Conservation (phyloP, 1,140 invertebrate genomes). For the Drosophila tristis region DNA sequence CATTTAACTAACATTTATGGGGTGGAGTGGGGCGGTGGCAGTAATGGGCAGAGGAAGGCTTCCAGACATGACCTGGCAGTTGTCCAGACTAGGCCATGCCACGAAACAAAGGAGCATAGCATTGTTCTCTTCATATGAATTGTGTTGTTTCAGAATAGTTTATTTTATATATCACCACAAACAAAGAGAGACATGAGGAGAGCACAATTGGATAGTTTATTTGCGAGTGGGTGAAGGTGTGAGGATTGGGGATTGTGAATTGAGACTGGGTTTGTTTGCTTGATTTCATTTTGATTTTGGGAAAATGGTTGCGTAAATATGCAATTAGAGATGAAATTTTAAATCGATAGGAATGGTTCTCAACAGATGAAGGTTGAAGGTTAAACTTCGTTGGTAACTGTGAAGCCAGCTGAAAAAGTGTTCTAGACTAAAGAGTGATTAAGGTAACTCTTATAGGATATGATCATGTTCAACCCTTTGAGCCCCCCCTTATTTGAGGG, state of each 20-base stretch:
- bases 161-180: conserved; percentile 67
- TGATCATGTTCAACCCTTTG: too few relatives aligned
- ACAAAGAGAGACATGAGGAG: conserved; percentile 19
- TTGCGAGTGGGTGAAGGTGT: not conserved
- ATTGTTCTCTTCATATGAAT: conserved; percentile 49
- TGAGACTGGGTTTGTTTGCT: conserved; percentile 8
- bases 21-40: not conserved
- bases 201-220: conserved; percentile 8
- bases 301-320: conserved; percentile 65
- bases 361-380: too few relatives aligned
- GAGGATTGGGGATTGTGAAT: conserved; percentile 16
- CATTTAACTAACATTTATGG: conserved; percentile 72
- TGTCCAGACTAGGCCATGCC: conserved; percentile 20
- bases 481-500: too few relatives aligned
- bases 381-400: too few relatives aligned
- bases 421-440: too few relatives aligned
- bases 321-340: conserved; percentile 51
- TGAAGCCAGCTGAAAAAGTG: too few relatives aligned
- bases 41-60: not conserved
- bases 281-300: conserved; percentile 59
- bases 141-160: conserved; percentile 69
- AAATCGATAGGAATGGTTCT: too few relatives aligned
- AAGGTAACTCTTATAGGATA: too few relatives aligned
- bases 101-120: not conserved
- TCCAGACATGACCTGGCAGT: conserved; percentile 40